Percentiles rank a stretch among this genome's conserved stretches.
phyloP scores from a whole-genome alignment of 2,113 vertebrate species.

The Cyprinodon brontotheroides region DNA sequence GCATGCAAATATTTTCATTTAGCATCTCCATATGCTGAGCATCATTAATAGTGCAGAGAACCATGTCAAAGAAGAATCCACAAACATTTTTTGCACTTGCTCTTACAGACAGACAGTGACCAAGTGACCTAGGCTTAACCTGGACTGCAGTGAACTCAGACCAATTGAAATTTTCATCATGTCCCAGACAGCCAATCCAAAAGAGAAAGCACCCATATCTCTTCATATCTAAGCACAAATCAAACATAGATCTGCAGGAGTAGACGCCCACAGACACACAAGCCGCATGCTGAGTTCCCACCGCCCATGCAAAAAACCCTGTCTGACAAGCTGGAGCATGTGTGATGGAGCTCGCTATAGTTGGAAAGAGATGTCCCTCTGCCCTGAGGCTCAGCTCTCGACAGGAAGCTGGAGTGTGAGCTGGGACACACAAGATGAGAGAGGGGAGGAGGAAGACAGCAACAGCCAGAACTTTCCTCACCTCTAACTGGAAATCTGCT shows the following conservation, averaged over 20 bases:
- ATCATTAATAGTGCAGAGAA: not conserved
- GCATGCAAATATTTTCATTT: not conserved
- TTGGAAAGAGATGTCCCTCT: constrained; percentile 65
- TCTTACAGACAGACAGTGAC: not conserved
- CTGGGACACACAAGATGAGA: constrained; percentile 66
- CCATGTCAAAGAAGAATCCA: not conserved
- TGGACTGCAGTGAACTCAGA: constrained; percentile 28
- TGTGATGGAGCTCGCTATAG: constrained; percentile 51
- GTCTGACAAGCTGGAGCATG: constrained; percentile 73
- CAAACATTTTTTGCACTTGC: not conserved
- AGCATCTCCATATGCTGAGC: not conserved
- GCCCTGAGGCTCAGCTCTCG: constrained; percentile 64
- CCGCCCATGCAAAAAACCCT: constrained; percentile 53
- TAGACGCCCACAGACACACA: constrained; percentile 33
- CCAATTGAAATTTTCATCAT: constrained; percentile 59
- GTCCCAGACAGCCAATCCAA: constrained; percentile 52
- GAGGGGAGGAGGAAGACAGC: constrained; percentile 9
- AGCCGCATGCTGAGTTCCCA: constrained; percentile 49
- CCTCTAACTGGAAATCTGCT: constrained; percentile 18
- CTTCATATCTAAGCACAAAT: constrained; percentile 42
- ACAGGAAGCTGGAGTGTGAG: constrained; percentile 76
- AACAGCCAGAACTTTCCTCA: constrained; percentile 22
- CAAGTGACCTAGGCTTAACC: constrained; percentile 44
- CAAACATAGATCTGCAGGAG: constrained; percentile 28
- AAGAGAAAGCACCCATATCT: constrained; percentile 50